Percentiles rank a stretch among this genome's conserved stretches.
These are phyloP conservation scores for Reticulitermes lucifugus DNA, from an alignment of 2,888 invertebrate species.

Conservation along the genomic window DNA sequence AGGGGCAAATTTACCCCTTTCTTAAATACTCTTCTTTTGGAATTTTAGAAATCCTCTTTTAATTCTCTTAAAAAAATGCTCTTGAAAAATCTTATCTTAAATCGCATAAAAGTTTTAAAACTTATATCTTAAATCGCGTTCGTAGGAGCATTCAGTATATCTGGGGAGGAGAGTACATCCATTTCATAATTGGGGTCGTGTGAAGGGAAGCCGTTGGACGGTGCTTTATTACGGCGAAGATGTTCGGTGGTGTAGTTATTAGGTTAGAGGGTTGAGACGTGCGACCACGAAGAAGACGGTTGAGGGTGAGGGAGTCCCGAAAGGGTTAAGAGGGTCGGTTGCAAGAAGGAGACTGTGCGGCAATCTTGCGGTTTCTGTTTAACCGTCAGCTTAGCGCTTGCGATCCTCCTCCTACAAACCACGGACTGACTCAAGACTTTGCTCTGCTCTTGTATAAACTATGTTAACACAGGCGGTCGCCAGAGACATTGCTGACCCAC, in stretches of 20 bases:
- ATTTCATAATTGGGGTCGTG: background rate
- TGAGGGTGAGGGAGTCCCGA: constrained; percentile 16
- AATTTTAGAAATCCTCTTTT: too few species aligned
- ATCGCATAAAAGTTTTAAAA: too few species aligned
- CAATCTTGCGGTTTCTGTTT: constrained; percentile 15
- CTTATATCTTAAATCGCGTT: too few species aligned
- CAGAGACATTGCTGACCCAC: constrained; percentile 18
- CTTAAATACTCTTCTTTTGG: too few species aligned
- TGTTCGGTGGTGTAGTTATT: constrained; percentile 38
- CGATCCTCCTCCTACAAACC: constrained; percentile 11
- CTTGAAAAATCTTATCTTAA: too few species aligned
- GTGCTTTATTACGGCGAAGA: constrained; percentile 28
- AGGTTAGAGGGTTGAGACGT: constrained; percentile 35
- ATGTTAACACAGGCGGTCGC: background rate
- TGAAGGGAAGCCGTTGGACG: background rate
- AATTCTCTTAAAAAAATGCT: too few species aligned
- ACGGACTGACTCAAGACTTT: constrained; percentile 3
- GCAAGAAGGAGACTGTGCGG: constrained; percentile 3
- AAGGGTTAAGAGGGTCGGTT: constrained; percentile 23
- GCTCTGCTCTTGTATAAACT: constrained; percentile 25
- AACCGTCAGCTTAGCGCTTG: constrained; percentile 25
- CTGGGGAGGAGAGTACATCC: background rate
- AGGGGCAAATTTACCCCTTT: too few species aligned
- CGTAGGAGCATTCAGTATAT: too few species aligned
- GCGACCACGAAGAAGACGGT: constrained; percentile 25